Evolutionary conservation across 2,888 invertebrate genomes (phyloP), one percentile per base, ranked within the genome.

Genomic region (Torymus aiolomorphi): DNA sequence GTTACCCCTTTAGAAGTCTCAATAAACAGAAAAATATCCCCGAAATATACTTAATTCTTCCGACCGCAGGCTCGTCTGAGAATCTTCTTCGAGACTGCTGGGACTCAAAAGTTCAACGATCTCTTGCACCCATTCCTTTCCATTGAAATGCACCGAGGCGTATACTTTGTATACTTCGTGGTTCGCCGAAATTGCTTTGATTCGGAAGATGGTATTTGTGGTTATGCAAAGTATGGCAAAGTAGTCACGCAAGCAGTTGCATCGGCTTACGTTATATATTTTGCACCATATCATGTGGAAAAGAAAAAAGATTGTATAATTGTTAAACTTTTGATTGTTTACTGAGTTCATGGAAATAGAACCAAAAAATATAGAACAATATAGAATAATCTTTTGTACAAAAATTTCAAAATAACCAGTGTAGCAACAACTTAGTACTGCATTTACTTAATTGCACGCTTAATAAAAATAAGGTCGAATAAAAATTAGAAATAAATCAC

Each of bases 131-230:
- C 57, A 63, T 80, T 67, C 56, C 73, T 74, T 82, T 52, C 73
- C 78, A 73, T 65, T 78, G 75, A 78, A 78, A 69, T 73, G 78
- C 62, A 73, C 78, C 76, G 49, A 70, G 14, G 59, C 73, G 61
- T 74, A 70, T 66, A 74, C 62, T 74, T 74, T 74, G 66, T 69
- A 74, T 63, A 69, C 74, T 63, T 62, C 51, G 49, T 56, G 65
- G 65, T 74, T 51, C 42, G 66, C 54, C 56, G n/a, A 71, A 80
- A 65, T 80, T 66, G 16, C 69, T 74, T 73, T 63, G 54, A 73
- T 73, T 62, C 69, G 24, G n/a, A 51, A 76, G 72, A 65, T 65
- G 71, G 71, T 52, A 77, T 52, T 77, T 77, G 77, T 51, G 77
- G 77, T 72, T 31, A 24, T 12, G 59, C 51, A 66, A 77, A 72